Evolutionary conservation across 2,888 invertebrate genomes (phyloP).

Genomic region (Silvanus unidentatus): DNA sequence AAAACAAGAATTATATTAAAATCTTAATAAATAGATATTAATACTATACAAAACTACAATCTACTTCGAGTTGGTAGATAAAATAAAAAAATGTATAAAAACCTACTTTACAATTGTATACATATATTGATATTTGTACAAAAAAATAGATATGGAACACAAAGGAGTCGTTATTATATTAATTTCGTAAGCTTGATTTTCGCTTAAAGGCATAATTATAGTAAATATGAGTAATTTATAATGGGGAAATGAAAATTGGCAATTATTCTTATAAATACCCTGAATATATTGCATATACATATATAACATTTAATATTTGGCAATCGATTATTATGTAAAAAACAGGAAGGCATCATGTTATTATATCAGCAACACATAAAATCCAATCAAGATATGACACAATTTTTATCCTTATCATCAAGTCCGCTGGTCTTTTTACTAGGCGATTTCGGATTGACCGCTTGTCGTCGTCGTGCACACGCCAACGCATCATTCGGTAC

Average conservation of each 20-base stretch:
- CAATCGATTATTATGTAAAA: slow-evolving; percentile 19
- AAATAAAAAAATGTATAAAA: slow-evolving; percentile 16
- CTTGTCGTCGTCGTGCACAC: slow-evolving; percentile 66
- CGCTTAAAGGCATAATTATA: slow-evolving; percentile 19
- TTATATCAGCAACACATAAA: slow-evolving; percentile 7
- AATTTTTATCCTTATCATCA: slow-evolving; percentile 71
- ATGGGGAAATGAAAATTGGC: slow-evolving; percentile 10
- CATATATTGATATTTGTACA: slow-evolving; percentile 14
- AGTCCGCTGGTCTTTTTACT: slow-evolving; percentile 36
- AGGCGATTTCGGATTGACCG: slow-evolving; percentile 43
- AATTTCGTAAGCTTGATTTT: slow-evolving; percentile 16
- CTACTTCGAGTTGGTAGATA: slow-evolving; percentile 22
- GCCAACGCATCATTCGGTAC: slow-evolving; percentile 89
- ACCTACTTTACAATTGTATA: slow-evolving; percentile 12
- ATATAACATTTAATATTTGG: slow-evolving; percentile 24
- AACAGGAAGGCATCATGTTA: slow-evolving; percentile 18
- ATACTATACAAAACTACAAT: slow-evolving; percentile 28
- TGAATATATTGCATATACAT: slow-evolving; percentile 25
- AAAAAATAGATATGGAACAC: slow-evolving; percentile 14
- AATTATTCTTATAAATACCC: slow-evolving; percentile 19
- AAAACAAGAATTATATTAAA: slow-evolving; percentile 29
- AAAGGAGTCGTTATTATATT: slow-evolving; percentile 13
- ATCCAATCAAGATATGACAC: slow-evolving; percentile 73
- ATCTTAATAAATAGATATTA: slow-evolving; percentile 25
- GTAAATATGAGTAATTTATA: slow-evolving; percentile 2